Base-by-base conservation (phyloP, 2,797 vertebrate genomes). In the Brachyalestes nurse region DNA sequence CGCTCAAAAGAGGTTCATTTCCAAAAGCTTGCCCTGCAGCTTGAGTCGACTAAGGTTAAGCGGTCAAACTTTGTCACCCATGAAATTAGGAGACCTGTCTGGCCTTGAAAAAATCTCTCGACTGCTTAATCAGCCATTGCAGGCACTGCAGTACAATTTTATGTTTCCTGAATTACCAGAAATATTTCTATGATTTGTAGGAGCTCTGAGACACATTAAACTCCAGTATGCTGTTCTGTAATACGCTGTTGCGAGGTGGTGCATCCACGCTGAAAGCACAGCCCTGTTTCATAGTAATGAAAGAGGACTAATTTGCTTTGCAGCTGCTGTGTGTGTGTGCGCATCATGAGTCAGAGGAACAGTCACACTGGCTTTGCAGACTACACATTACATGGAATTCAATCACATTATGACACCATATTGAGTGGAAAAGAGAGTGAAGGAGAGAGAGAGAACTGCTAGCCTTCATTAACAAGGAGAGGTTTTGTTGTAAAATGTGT, bases 341-440 rank as follows among this genome's bases (percentile, higher is more conserved):
- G 7, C 47, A 61, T 42, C 25, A 57, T 34, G 34, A 82, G 42
- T 82, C 65, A 40, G 60, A 67, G 65, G n/a, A 55, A 42, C 60
- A 67, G 38, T 70, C 25, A 76, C n/a, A 6, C 55, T 23, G 67
- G 45, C 21, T 51, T 45, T 67, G 17, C 4, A 42, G 34, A 75
- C 67, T 55, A 66, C 23, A 77, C 13, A 82, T 65, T 58, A 77
- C 66, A 66, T 6, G 34, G n/a, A 82, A 77, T 55, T 75, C 7
- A 2, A 72, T 57, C 2, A 19, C 72, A 55, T 76, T 45, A 67
- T 61, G 75, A 66, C 5, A 28, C 38, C 9, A 65, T 57, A 57
- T 62, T 14, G 75, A 67, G 67, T 12, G 8, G 14, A 34, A 23
- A 61, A 60, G 5, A 40, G 7, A 49, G 51, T 10, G 23, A 42